These are phyloP conservation scores for Neogale vison DNA, from an alignment of 2,113 vertebrate species.

Conservation along the genomic window DNA sequence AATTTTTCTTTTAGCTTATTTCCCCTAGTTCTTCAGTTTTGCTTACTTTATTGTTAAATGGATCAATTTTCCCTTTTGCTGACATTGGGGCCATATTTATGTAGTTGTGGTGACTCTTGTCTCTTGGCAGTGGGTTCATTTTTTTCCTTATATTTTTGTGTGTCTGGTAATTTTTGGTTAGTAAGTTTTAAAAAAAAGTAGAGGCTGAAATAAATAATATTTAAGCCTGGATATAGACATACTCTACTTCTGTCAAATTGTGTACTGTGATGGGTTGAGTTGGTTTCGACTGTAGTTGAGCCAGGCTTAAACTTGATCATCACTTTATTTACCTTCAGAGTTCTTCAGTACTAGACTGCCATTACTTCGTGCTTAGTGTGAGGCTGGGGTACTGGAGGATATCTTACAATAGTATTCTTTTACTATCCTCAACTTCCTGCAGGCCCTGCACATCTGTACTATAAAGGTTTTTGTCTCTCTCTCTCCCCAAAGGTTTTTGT, in stretches of 20 bases:
- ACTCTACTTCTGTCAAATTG: neutral
- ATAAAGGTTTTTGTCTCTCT: neutral
- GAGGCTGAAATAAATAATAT: neutral
- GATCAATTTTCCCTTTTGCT: neutral
- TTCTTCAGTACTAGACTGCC: neutral
- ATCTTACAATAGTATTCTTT: neutral
- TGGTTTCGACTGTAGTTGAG: neutral
- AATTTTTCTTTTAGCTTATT: neutral
- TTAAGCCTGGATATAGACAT: neutral
- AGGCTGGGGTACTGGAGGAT: neutral
- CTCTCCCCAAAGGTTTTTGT: neutral
- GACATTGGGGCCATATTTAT: neutral
- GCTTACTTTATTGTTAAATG: neutral
- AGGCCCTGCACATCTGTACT: neutral
- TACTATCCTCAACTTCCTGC: neutral
- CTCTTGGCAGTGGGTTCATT: neutral
- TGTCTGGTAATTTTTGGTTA: neutral
- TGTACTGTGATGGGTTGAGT: neutral
- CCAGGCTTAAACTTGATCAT: neutral
- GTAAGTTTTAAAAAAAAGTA: neutral
- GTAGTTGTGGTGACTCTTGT: neutral
- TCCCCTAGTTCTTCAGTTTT: neutral
- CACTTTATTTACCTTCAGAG: slow-evolving; percentile 10
- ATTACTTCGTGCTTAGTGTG: neutral
- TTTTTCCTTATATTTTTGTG: neutral